Base-by-base conservation (phyloP, 2,797 vertebrate species). In the Sebastes umbrosus region DNA sequence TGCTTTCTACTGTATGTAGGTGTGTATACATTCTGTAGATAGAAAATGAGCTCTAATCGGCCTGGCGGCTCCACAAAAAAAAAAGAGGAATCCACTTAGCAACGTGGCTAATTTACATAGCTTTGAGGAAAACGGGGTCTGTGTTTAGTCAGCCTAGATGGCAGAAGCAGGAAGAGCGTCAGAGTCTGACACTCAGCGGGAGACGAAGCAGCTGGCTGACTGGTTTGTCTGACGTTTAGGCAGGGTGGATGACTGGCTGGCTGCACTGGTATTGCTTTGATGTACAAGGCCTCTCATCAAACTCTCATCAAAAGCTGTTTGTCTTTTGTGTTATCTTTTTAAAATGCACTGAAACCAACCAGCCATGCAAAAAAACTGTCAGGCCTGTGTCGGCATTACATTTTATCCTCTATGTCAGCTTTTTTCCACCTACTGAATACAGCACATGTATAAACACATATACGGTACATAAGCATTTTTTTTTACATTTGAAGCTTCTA, bases 31-130 rank as follows among this genome's bases (percentile, higher is more conserved):
- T 90, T 86, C 81, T 75, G 84, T n/a, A 83, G 87, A 90, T 90
- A 80, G 88, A 82, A 82, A 90, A 86, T 77, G 79, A 84, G 84
- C 74, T 79, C 80, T 84, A 88, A 91, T 90, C 83, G 62, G 72
- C 87, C 88, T 84, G 34, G 79, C 55, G 78, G 91, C 90, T 82
- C 76, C 20, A 27, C 70, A 81, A 0, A 63, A 57, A 66, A 60
- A 10, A 8, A 78, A 62, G 65, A 86, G 83, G 87, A 89, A 91
- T 91, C 87, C 87, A 90, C 86, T 91, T 93, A 91, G 87, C 92
- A 90, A 85, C 81, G 88, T 93, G 89, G 90, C 91, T 91, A 90
- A 92, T 94, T 92, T 90, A 87, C 92, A 93, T 93, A 79, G 79
- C 90, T 93, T 93, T 93, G 89, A 94, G 92, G 87, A 90, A 84